Evolutionary conservation across 2,888 invertebrate genomes (phyloP).

Genomic region (Rotaria sp.): DNA sequence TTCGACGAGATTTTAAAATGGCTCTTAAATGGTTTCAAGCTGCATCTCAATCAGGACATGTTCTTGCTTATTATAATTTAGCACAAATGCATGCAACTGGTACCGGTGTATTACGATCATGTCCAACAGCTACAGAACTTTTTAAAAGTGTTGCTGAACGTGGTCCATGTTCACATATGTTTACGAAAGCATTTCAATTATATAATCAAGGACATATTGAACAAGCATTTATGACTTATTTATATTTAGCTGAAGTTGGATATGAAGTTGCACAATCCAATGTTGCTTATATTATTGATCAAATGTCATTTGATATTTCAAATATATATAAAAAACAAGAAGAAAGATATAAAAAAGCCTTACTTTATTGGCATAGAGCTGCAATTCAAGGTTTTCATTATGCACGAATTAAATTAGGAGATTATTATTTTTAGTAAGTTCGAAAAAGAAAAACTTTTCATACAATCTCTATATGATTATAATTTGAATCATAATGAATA

Average conservation of each 20-base stretch:
- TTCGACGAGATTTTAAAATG: conserved; percentile 66
- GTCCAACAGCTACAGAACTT: conserved; percentile 86
- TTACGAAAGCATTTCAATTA: conserved; percentile 83
- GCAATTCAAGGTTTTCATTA: conserved; percentile 77
- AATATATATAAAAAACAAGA: conserved; percentile 51
- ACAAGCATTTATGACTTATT: conserved; percentile 79
- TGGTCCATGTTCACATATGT: conserved; percentile 61
- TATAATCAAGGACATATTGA: conserved; percentile 73
- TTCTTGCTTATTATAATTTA: conserved; percentile 87
- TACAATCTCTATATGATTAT: no score
- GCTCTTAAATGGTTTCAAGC: conserved; percentile 92
- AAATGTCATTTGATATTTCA: background rate
- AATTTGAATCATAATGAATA: no score
- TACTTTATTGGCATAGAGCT: conserved; percentile 84
- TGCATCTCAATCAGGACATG: conserved; percentile 93
- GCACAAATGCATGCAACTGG: conserved; percentile 97
- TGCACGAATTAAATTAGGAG: conserved; percentile 81
- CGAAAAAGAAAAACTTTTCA: no score
- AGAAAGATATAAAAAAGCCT: conserved; percentile 73
- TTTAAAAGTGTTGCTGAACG: conserved; percentile 97
- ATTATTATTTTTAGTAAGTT: conserved; percentile 80
- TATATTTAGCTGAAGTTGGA: conserved; percentile 82
- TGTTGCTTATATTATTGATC: conserved; percentile 81
- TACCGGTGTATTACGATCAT: conserved; percentile 76
- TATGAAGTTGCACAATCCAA: conserved; percentile 96